Percentiles rank a stretch among this genome's conserved stretches.
Conservation (phyloP, 1,140 invertebrate genomes). For the Zaprionus nigranus region DNA sequence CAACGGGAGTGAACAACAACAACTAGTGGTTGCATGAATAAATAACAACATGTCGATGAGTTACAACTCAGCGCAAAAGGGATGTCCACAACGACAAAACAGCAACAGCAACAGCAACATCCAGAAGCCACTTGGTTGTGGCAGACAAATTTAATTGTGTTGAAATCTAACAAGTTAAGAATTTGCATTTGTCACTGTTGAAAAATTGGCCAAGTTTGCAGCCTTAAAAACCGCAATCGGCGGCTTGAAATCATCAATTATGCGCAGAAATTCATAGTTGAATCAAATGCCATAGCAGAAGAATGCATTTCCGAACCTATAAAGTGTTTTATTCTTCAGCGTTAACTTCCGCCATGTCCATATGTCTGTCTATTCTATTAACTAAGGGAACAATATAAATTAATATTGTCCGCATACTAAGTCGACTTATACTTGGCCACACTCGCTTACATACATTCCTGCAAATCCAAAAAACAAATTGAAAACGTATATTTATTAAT, state of each 20-base stretch:
- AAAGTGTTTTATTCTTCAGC: too few relatives aligned
- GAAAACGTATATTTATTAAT: too few relatives aligned
- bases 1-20: constrained; percentile 36
- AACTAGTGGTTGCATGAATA: constrained; percentile 66
- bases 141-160: constrained; percentile 71
- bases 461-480: too few relatives aligned
- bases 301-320: too few relatives aligned
- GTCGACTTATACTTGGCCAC: too few relatives aligned
- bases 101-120: constrained; percentile 43
- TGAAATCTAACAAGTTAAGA: constrained; percentile 63
- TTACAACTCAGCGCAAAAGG: not conserved
- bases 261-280: constrained; percentile 51
- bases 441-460: too few relatives aligned
- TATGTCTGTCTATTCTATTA: too few relatives aligned
- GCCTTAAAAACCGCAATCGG: constrained; percentile 15
- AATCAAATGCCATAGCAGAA: too few relatives aligned
- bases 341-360: too few relatives aligned
- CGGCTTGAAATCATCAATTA: constrained; percentile 57
- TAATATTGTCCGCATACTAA: too few relatives aligned
- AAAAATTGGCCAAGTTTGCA: constrained; percentile 28
- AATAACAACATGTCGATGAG: constrained; percentile 59
- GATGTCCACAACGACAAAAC: constrained; percentile 3
- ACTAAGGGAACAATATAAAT: too few relatives aligned
- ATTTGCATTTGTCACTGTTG: constrained; percentile 42
- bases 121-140: constrained; percentile 28